Base-by-base conservation (phyloP, 2,797 vertebrate genomes). In the Megaceryle alcyon region DNA sequence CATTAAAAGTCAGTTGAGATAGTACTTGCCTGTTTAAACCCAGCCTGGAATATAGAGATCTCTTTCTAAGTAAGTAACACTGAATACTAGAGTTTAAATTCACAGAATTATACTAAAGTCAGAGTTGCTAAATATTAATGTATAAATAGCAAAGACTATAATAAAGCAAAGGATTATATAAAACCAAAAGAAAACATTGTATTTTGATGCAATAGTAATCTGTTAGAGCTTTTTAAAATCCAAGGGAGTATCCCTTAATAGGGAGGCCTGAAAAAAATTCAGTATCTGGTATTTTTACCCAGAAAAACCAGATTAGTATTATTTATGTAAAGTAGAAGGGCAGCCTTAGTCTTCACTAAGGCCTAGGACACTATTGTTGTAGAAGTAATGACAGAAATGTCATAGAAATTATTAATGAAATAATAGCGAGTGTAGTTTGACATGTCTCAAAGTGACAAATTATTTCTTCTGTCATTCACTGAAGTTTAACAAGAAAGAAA, bases 401-500 rank as follows among this genome's bases (percentile, higher is more conserved):
- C 60, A 72, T 29, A 81, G 21, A 89, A 92, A 10, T 3, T 0
- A 88, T 91, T 71, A 89, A 89, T 80, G 35, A 92, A 75, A 75
- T 81, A 65, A 41, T 69, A 86, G 44, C 10, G 70, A 64, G 56
- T 28, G 10, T 28, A 65, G 26, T 66, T 81, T 73, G 64, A 63
- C 35, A 64, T 14, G 54, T 88, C 82, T 83, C 37, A 75, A 66
- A 89, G 31, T 68, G 70, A 71, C 60, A 70, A 44, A 26, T 89
- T 94, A 66, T 75, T 96, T 89, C 75, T 92, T 69, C 48, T 96
- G 71, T 64, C 79, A 65, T 68, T 95, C 37, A 72, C 71, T 65
- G 44, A 83, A 87, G 16, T 86, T 92, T 78, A 93, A 68, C 54
- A 79, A 57, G 51, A 21, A 91, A 68, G 44, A 9, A 61, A 65